These are phyloP conservation scores for Pelobates cultripes DNA, from an alignment of 2,797 vertebrate species.

Conservation along the genomic window DNA sequence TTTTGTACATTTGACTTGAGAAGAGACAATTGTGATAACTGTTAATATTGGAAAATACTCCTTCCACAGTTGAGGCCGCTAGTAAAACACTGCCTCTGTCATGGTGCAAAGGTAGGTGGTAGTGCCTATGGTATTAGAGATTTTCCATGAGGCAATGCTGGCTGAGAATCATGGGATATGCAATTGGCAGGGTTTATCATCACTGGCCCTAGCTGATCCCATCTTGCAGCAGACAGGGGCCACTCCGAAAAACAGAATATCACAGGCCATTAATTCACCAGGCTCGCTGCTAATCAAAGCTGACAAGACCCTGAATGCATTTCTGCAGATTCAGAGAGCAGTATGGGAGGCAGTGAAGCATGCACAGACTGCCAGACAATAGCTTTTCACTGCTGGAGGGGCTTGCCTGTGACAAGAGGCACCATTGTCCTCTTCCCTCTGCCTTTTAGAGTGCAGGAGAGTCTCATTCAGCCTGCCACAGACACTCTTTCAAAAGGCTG, in stretches of 20 bases:
- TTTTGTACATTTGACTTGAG: too few relatives aligned
- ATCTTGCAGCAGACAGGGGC: constrained; percentile 63
- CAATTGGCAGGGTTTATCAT: too few relatives aligned
- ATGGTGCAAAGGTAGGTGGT: too few relatives aligned
- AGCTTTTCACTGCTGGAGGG: constrained; percentile 71
- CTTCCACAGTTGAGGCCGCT: too few relatives aligned
- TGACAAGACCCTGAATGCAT: constrained; percentile 73
- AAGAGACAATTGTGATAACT: too few relatives aligned
- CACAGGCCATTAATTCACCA: constrained; percentile 71
- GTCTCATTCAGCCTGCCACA: constrained; percentile 70
- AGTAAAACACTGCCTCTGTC: too few relatives aligned
- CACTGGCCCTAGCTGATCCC: too few relatives aligned
- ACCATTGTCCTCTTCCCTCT: constrained; percentile 71
- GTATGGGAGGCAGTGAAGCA: constrained; percentile 68
- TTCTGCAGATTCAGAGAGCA: constrained; percentile 63
- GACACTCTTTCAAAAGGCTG: constrained; percentile 75
- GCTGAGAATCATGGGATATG: too few relatives aligned
- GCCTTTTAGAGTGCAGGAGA: constrained; percentile 66
- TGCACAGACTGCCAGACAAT: constrained; percentile 77
- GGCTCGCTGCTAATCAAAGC: constrained; percentile 73
- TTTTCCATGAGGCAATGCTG: too few relatives aligned
- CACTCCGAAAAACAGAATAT: constrained; percentile 70
- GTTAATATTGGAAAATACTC: too few relatives aligned
- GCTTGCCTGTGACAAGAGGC: constrained; percentile 75
- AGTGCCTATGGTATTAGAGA: too few relatives aligned